Percentiles rank a stretch among this genome's conserved stretches.
Evolutionary conservation across 2,113 vertebrate genomes (phyloP).

Genomic region (Labeo catla): DNA sequence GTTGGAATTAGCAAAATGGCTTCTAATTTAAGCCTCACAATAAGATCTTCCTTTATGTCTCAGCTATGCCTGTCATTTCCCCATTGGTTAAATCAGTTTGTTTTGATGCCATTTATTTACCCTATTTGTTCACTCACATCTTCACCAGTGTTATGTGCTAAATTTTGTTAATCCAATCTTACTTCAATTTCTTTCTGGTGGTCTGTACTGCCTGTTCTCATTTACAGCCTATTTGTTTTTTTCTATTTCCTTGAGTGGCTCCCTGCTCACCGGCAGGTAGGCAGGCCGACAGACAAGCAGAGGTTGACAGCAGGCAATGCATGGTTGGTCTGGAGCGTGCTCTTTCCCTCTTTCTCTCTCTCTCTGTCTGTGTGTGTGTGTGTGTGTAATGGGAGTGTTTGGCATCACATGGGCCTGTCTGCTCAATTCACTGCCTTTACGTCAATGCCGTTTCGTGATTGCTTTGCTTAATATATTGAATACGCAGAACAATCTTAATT

Average conservation of each 20-base stretch:
- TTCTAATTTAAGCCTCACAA: neutral
- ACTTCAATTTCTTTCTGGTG: constrained; percentile 27
- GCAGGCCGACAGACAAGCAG: neutral
- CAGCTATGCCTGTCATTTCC: neutral
- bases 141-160: neutral
- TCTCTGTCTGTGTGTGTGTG: constrained; percentile 35
- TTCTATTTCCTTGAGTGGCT: constrained; percentile 21
- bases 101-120: neutral
- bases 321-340: constrained; percentile 29
- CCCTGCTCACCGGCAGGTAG: neutral
- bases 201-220: constrained; percentile 2
- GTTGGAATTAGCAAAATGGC: neutral
- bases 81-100: neutral
- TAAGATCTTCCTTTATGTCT: neutral
- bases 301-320: constrained; percentile 37
- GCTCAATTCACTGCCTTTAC: constrained; percentile 31
- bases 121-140: neutral
- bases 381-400: constrained; percentile 27
- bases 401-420: constrained; percentile 35
- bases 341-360: constrained; percentile 37
- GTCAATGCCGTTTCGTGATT: constrained; percentile 36
- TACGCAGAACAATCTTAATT: constrained; percentile 17
- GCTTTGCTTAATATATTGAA: constrained; percentile 26
- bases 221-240: constrained; percentile 41
- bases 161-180: constrained; percentile 15